Conservation (phyloP, 2,113 vertebrate species). For the Herpailurus yagouaroundi region DNA sequence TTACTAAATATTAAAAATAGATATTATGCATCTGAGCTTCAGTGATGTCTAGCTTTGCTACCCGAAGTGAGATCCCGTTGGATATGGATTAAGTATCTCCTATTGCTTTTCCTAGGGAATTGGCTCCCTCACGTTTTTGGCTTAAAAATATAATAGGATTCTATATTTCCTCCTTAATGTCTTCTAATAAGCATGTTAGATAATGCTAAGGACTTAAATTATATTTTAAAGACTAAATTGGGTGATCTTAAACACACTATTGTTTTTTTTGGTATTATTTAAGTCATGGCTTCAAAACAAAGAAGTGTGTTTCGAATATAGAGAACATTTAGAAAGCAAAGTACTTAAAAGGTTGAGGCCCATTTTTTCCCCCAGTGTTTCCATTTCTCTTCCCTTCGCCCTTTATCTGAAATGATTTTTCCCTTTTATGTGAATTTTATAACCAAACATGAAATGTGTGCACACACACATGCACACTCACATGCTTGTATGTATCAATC, state of each 20-base stretch:
- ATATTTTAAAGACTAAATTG: background rate
- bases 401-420: slow-evolving; percentile 52
- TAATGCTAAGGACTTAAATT: background rate
- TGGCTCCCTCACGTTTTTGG: slow-evolving; percentile 13
- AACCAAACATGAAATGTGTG: slow-evolving; percentile 34
- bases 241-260: background rate
- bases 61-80: slow-evolving; percentile 3
- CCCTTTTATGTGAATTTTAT: slow-evolving; percentile 65
- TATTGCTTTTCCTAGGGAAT: slow-evolving; percentile 32
- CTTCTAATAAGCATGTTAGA: background rate
- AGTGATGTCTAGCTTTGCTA: background rate
- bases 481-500: background rate
- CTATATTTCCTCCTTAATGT: slow-evolving; percentile 52
- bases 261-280: background rate
- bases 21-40: background rate
- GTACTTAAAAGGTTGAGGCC: background rate
- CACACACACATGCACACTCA: slow-evolving; percentile 5
- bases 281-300: slow-evolving; percentile 13
- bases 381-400: background rate
- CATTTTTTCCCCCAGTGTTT: background rate
- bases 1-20: slow-evolving; percentile 68
- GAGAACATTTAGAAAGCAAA: background rate
- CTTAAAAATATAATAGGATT: background rate
- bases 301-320: background rate
- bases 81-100: slow-evolving; percentile 10